phyloP scores from a whole-genome alignment of 2,888 invertebrate genomes.

The Nomada ruficornis region DNA sequence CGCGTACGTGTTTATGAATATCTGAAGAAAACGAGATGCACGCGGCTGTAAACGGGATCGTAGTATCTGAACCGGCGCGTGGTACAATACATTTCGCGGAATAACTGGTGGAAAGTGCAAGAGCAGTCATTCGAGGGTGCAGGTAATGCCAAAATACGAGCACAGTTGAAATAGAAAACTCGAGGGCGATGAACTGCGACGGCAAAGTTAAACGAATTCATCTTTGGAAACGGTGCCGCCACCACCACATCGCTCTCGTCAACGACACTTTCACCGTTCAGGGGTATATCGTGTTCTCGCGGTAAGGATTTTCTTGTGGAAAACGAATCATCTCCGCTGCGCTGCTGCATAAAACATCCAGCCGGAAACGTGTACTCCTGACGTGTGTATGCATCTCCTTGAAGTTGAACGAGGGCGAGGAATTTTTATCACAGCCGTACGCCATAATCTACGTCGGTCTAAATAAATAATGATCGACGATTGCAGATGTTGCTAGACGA shows the following conservation, averaged over 20 bases:
- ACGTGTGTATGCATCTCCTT: constrained; percentile 14
- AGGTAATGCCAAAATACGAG: constrained; percentile 33
- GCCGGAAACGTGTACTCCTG: constrained; percentile 23
- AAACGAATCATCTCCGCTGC: constrained; percentile 18
- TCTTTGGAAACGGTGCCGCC: constrained; percentile 21
- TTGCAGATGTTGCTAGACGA: neutral
- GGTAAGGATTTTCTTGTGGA: constrained; percentile 27
- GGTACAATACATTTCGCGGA: neutral
- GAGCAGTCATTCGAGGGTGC: constrained; percentile 4
- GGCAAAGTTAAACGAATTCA: constrained; percentile 32
- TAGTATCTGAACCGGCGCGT: constrained; percentile 2
- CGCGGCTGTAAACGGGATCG: constrained; percentile 17
- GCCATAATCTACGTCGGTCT: neutral
- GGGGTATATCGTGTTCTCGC: constrained; percentile 15
- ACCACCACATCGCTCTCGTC: neutral
- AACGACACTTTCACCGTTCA: constrained; percentile 12
- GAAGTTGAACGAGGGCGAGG: constrained; percentile 1
- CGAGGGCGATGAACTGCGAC: constrained; percentile 4
- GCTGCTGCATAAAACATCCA: constrained; percentile 52
- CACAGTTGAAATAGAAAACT: constrained; percentile 9
- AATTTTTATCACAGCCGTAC: constrained; percentile 5
- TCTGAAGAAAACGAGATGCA: constrained; percentile 49
- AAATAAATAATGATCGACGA: constrained; percentile 25
- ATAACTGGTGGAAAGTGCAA: neutral
- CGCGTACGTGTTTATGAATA: constrained; percentile 64